Evolutionary conservation across 2,888 invertebrate genomes (phyloP), one percentile per base, ranked within the genome.

Genomic region (Coremacera marginata): DNA sequence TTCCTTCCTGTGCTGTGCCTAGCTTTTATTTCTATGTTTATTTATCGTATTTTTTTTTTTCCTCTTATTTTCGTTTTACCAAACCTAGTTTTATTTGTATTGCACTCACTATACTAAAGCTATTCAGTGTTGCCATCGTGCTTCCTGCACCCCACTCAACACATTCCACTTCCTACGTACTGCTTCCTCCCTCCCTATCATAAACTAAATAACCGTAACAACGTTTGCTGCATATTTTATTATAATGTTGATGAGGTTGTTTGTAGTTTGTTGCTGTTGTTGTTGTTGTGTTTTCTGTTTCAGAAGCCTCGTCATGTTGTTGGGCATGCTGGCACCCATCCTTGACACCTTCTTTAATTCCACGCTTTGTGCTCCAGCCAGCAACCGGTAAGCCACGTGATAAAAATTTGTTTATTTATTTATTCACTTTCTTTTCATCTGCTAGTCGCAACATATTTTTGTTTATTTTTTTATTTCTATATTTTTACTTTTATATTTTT

Each of bases 171-270:
- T 3, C 5, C 55, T 55, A 19, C 9, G 7, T 22, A 9, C 57
- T 22, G 3, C 25, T 27, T 60, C 57, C 19, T 55, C 55, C 16
- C 1, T n/a, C 63, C 44, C 7, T 65, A 37, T 9, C 27, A 49
- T 52, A 49, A 63, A 63, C 63, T 63, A 51, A 73, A 63, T 49
- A 73, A 65, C 52, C 73, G 44, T 65, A 73, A 65, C 63, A 73
- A 65, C 63, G 63, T 73, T 73, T 73, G 49, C 31, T 63, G 73
- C 51, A 63, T 52, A 63, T 65, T 73, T 73, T 52, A 73, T 73
- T 49, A 44, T 51, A 63, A 63, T 34, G 62, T 63, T 62, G 72
- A 72, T 72, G 72, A 63, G 63, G 73, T 73, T 73, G 63, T 65
- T 71, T 73, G 72, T 62, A 60, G 68, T 70, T 7, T 51, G 55